Evolutionary conservation across 2,797 vertebrate species (phyloP).

Genomic region (Sarcophilus harrisii): DNA sequence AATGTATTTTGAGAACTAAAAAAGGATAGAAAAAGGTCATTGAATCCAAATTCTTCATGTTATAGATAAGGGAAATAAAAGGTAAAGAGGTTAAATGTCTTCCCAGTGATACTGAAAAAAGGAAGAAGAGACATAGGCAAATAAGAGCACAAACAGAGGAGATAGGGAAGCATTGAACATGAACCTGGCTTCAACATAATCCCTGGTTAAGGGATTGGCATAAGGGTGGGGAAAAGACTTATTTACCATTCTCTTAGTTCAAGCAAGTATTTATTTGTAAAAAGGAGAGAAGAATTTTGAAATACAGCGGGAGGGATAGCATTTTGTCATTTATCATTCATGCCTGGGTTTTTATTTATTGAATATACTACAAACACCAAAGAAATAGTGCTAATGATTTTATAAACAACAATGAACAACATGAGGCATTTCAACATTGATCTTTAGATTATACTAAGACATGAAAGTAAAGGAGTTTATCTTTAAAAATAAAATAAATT

Average conservation of each 20-base stretch:
- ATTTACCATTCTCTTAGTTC: neutral
- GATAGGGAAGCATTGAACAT: neutral
- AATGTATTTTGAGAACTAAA: too few relatives aligned
- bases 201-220: neutral
- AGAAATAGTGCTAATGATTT: conserved; percentile 55
- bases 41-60: too few relatives aligned
- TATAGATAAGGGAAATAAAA: too few relatives aligned
- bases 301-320: conserved; percentile 42
- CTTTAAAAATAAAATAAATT: neutral
- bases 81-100: too few relatives aligned
- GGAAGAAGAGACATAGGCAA: neutral
- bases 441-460: conserved; percentile 16
- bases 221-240: neutral
- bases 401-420: conserved; percentile 56
- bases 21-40: too few relatives aligned
- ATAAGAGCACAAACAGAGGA: neutral
- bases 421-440: conserved; percentile 40
- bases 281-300: conserved; percentile 34
- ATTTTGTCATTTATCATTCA: conserved; percentile 35
- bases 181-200: neutral
- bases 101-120: neutral
- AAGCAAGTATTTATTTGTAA: conserved; percentile 33
- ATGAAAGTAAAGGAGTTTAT: conserved; percentile 47
- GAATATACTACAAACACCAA: conserved; percentile 66
- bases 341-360: conserved; percentile 56